Conservation (phyloP, 2,888 invertebrate species). For the Ichneumoninae sp. region DNA sequence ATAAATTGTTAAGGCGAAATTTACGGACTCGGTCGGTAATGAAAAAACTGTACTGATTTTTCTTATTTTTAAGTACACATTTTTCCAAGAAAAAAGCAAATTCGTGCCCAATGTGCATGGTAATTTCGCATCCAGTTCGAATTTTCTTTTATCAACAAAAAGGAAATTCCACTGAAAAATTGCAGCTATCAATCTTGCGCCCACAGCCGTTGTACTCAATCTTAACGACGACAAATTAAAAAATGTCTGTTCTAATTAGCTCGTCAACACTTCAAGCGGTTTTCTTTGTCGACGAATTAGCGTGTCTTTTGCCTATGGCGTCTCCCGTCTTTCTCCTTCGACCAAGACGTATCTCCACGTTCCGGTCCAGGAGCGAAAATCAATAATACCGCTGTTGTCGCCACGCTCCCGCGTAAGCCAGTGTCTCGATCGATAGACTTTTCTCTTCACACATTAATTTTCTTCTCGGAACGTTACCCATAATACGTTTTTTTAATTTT, state of each 20-base stretch:
- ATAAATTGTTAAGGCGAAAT: not conserved
- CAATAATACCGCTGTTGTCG: not conserved
- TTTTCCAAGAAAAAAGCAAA: too few relatives aligned
- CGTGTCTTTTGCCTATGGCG: too few relatives aligned
- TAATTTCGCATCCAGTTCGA: too few relatives aligned
- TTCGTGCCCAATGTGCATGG: too few relatives aligned
- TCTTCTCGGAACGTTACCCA: conserved; percentile 6
- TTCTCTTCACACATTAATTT: not conserved
- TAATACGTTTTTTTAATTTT: conserved; percentile 5
- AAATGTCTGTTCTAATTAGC: not conserved
- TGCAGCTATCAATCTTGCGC: too few relatives aligned
- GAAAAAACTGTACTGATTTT: too few relatives aligned
- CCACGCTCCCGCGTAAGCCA: not conserved
- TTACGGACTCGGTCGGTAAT: not conserved
- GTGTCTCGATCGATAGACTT: not conserved
- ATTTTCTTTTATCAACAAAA: too few relatives aligned
- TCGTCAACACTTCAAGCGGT: not conserved
- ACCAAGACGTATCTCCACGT: not conserved
- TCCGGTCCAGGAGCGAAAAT: not conserved
- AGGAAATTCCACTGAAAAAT: too few relatives aligned
- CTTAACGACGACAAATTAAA: not conserved
- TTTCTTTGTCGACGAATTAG: not conserved
- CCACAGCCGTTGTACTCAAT: not conserved
- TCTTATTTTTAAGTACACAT: too few relatives aligned
- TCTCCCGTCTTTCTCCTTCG: not conserved